These are phyloP conservation scores for Cynocephalus volans DNA, from an alignment of 2,113 vertebrate genomes.

Conservation along the genomic window DNA sequence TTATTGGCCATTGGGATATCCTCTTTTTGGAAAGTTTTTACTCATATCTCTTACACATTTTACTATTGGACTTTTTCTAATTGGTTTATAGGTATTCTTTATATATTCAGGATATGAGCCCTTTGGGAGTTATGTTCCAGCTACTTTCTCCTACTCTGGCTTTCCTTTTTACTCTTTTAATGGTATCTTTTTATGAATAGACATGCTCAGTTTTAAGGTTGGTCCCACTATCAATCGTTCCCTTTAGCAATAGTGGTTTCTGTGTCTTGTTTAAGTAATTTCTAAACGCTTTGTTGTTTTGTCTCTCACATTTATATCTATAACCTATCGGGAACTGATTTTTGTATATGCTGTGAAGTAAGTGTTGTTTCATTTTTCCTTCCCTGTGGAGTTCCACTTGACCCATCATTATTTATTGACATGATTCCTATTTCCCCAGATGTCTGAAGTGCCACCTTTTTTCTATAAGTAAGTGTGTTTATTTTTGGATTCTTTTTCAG, in stretches of 20 bases:
- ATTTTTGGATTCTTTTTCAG: conserved; percentile 27
- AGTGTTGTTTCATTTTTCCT: neutral
- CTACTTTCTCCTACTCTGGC: neutral
- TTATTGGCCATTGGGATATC: neutral
- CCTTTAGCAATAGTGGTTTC: neutral
- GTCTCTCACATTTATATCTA: conserved; percentile 13
- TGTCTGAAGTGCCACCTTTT: neutral
- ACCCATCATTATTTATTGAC: neutral
- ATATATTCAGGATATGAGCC: neutral
- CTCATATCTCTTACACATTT: neutral
- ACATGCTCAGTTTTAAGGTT: neutral
- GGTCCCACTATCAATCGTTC: too few species aligned
- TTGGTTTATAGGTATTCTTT: neutral
- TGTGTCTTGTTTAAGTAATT: neutral
- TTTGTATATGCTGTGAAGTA: neutral
- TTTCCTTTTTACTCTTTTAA: neutral
- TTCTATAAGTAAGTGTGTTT: neutral
- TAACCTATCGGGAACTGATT: neutral
- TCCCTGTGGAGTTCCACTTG: neutral
- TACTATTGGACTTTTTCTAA: neutral
- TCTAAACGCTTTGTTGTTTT: conserved; percentile 1
- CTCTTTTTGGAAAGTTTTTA: neutral
- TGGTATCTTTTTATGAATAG: neutral
- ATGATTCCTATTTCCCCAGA: too few species aligned
- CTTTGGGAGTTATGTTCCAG: neutral